These are phyloP conservation scores for Morelia viridis DNA, from an alignment of 2,797 vertebrate genomes.

Conservation along the genomic window DNA sequence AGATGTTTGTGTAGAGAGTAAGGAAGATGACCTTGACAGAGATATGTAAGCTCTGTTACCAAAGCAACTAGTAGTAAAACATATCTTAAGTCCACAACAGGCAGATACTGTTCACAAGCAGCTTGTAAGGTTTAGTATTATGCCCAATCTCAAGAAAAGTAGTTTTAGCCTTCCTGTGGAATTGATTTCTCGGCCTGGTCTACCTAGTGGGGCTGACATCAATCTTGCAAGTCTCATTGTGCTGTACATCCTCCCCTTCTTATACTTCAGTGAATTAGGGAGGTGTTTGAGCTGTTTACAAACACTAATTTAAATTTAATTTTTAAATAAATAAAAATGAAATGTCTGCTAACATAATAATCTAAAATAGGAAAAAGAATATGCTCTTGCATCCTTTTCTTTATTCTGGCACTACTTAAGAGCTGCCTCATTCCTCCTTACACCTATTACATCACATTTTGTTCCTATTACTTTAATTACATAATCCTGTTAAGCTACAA, in stretches of 20 bases:
- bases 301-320: not conserved
- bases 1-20: not conserved
- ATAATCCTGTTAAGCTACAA: too few relatives aligned
- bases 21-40: not conserved
- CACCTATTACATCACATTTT: not conserved
- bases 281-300: not conserved
- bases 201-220: not conserved
- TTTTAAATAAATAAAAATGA: not conserved
- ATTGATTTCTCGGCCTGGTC: not conserved
- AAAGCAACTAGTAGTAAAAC: not conserved
- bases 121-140: not conserved
- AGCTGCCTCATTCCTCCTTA: not conserved
- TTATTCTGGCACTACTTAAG: not conserved
- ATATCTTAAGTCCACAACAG: not conserved
- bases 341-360: not conserved
- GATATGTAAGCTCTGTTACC: not conserved
- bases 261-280: not conserved
- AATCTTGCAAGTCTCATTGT: not conserved
- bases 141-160: not conserved
- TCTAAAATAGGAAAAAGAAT: not conserved
- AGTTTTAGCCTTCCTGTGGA: not conserved
- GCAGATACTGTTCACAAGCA: not conserved
- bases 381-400: not conserved
- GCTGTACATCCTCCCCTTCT: not conserved
- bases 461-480: not conserved